Conservation (phyloP, 2,113 vertebrate species). For the Platycercus adscitus region DNA sequence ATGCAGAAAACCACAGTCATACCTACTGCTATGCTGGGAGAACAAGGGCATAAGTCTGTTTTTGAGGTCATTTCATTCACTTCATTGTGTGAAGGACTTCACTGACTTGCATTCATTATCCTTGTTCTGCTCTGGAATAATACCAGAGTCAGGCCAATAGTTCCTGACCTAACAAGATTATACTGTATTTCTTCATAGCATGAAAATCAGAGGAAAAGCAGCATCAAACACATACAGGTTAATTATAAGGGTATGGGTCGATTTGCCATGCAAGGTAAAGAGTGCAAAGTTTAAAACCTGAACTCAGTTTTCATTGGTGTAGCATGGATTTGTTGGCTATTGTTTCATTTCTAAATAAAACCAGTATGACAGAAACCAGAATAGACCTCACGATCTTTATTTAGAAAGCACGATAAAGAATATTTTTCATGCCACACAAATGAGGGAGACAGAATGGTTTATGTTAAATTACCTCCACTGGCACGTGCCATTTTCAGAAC, state of each 20-base stretch:
- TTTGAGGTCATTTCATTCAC: background rate
- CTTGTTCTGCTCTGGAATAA: background rate
- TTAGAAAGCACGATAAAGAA: background rate
- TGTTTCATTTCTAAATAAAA: slow-evolving; percentile 26
- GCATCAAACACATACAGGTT: background rate
- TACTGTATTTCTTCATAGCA: background rate
- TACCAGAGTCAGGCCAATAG: background rate
- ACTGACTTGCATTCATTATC: background rate
- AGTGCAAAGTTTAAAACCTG: background rate
- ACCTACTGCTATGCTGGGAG: background rate
- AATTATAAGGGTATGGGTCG: background rate
- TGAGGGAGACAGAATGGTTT: background rate
- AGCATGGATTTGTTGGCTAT: background rate
- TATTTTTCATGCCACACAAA: background rate
- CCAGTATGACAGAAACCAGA: background rate
- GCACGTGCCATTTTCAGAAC: slow-evolving; percentile 86
- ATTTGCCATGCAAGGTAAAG: background rate
- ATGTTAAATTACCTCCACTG: slow-evolving; percentile 81
- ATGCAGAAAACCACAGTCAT: background rate
- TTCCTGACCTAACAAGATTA: background rate
- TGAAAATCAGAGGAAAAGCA: background rate
- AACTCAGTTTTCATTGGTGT: background rate
- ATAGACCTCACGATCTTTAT: background rate
- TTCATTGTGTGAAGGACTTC: background rate
- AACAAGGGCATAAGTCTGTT: background rate